These are phyloP conservation scores for Actinopyga echinites DNA, from an alignment of 53 echinoderm and acorn worm species.

Conservation along the genomic window DNA sequence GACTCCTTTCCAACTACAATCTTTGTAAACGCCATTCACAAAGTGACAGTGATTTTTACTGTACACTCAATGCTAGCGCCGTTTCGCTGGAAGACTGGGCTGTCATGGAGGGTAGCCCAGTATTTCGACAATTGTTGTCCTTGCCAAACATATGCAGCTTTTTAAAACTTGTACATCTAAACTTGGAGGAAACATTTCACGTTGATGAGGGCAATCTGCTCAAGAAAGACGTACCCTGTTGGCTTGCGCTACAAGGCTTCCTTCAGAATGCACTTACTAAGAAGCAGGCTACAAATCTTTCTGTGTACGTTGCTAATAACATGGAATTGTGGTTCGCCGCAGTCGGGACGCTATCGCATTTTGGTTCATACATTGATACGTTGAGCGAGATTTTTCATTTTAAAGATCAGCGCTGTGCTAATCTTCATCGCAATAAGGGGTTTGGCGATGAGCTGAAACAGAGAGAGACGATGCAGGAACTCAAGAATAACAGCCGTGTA, in stretches of 20 bases:
- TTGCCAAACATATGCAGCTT: not conserved
- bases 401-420: too few relatives aligned
- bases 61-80: not conserved
- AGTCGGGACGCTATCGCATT: not conserved
- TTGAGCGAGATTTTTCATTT: too few relatives aligned
- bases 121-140: not conserved
- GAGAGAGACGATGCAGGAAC: not conserved
- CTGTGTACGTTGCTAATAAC: not conserved
- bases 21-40: not conserved
- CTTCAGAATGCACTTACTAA: not conserved
- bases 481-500: constrained; percentile 53
- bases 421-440: too few relatives aligned
- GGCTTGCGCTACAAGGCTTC: not conserved
- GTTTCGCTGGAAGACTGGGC: not conserved
- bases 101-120: not conserved
- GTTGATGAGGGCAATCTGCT: too few relatives aligned
- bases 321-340: not conserved
- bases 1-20: not conserved
- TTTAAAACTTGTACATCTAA: too few relatives aligned
- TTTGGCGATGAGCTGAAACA: too few relatives aligned
- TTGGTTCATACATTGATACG: not conserved
- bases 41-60: not conserved
- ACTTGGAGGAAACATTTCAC: too few relatives aligned
- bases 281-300: not conserved
- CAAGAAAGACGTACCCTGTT: not conserved